Evolutionary conservation across 2,113 vertebrate species (phyloP).

Genomic region (Catharus bicknelli): DNA sequence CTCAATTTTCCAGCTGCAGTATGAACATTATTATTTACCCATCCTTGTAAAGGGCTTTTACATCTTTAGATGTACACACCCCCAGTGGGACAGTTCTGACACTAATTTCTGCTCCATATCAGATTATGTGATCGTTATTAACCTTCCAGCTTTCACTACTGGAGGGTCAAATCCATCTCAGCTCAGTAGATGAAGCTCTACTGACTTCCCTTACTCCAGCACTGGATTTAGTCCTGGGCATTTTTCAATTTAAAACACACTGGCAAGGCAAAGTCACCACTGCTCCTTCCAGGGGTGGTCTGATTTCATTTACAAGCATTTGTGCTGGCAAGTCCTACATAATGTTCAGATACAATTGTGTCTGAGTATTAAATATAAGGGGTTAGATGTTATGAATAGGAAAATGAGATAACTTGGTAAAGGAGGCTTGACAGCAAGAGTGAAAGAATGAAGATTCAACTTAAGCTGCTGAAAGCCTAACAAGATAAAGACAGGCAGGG

Average conservation of each 20-base stretch:
- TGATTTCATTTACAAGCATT: slow-evolving; percentile 62
- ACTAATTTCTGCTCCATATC: slow-evolving; percentile 53
- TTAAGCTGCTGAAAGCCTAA: slow-evolving; percentile 78
- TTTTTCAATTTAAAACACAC: slow-evolving; percentile 57
- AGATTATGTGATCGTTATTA: slow-evolving; percentile 19
- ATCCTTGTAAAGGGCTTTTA: neutral
- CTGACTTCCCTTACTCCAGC: neutral
- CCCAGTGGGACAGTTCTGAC: slow-evolving; percentile 26
- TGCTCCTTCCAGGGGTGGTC: slow-evolving; percentile 39
- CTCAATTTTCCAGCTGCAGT: neutral
- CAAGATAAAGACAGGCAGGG: slow-evolving; percentile 82
- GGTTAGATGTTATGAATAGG: slow-evolving; percentile 73
- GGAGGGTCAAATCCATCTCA: slow-evolving; percentile 42
- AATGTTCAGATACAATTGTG: slow-evolving; percentile 63
- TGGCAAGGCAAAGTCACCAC: slow-evolving; percentile 1
- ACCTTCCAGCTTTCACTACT: slow-evolving; percentile 7
- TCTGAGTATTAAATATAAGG: slow-evolving; percentile 62
- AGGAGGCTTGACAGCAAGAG: slow-evolving; percentile 75
- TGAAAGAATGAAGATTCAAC: slow-evolving; percentile 77
- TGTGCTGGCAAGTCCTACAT: slow-evolving; percentile 46
- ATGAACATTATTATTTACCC: neutral
- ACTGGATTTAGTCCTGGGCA: slow-evolving; percentile 47
- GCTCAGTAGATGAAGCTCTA: neutral
- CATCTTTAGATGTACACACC: neutral
- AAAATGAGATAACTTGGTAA: slow-evolving; percentile 71